Conservation (phyloP, 2,113 vertebrate species). For the Recurvirostra avosetta region DNA sequence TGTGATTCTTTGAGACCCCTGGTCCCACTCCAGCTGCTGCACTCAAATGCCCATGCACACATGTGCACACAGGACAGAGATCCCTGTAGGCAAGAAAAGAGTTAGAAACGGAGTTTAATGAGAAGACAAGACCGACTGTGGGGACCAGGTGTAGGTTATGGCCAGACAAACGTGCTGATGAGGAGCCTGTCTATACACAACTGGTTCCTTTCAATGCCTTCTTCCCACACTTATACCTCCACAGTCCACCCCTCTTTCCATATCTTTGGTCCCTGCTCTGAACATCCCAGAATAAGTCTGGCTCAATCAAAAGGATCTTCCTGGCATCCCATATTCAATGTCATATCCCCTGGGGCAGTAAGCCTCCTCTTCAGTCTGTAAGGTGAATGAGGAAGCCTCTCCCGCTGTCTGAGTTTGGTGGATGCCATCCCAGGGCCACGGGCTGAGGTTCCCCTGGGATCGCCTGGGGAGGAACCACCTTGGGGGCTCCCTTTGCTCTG, state of each 20-base stretch:
- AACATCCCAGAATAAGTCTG: background rate
- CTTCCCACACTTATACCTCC: background rate
- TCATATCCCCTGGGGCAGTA: background rate
- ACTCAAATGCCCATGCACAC: background rate
- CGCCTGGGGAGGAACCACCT: accelerated
- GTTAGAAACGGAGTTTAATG: background rate
- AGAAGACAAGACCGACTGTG: background rate
- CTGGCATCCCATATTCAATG: background rate
- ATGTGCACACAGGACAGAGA: background rate
- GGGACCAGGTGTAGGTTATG: background rate
- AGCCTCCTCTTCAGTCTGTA: background rate
- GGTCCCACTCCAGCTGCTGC: background rate
- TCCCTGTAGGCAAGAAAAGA: background rate
- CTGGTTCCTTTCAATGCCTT: background rate
- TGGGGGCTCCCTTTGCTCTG: background rate
- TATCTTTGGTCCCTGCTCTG: background rate
- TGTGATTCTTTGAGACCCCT: background rate
- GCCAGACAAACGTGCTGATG: background rate
- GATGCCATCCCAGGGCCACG: background rate
- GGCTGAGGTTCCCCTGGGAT: background rate
- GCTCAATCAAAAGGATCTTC: background rate
- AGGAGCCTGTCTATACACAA: background rate
- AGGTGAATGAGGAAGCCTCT: background rate
- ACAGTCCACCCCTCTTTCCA: background rate
- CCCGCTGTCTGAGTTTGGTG: background rate